Conservation (phyloP, 1,140 invertebrate genomes). For the Cyphomyrmex costatus region DNA sequence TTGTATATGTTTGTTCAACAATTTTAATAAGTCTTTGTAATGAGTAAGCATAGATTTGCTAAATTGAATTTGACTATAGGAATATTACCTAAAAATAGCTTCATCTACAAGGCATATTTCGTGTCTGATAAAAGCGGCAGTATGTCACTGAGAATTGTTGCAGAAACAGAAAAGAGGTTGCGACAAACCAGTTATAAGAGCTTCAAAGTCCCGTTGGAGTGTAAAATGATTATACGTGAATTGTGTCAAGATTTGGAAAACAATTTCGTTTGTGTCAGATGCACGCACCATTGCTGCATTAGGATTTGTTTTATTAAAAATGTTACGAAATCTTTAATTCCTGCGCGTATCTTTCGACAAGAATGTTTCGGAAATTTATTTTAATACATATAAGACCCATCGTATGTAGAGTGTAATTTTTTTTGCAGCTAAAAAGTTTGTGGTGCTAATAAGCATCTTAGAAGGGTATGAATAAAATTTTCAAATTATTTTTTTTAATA, state of each 20-base stretch:
- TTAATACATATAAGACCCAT: no score
- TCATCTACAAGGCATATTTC: background rate
- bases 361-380: no score
- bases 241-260: conserved; percentile 65
- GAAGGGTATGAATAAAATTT: no score
- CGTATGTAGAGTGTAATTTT: no score
- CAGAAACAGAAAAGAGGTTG: background rate
- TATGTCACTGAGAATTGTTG: background rate
- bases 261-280: conserved; percentile 5
- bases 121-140: background rate
- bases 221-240: conserved; percentile 54
- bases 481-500: no score
- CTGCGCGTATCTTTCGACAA: background rate
- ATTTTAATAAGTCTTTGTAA: no score
- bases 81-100: background rate
- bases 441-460: no score
- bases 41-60: no score
- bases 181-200: background rate
- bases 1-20: no score
- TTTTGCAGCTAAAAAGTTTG: no score
- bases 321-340: conserved; percentile 10
- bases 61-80: no score
- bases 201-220: conserved; percentile 40
- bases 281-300: conserved; percentile 15
- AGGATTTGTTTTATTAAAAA: conserved; percentile 49